Base-by-base conservation (phyloP, 2,113 vertebrate species). In the Tachysurus fulvidraco region DNA sequence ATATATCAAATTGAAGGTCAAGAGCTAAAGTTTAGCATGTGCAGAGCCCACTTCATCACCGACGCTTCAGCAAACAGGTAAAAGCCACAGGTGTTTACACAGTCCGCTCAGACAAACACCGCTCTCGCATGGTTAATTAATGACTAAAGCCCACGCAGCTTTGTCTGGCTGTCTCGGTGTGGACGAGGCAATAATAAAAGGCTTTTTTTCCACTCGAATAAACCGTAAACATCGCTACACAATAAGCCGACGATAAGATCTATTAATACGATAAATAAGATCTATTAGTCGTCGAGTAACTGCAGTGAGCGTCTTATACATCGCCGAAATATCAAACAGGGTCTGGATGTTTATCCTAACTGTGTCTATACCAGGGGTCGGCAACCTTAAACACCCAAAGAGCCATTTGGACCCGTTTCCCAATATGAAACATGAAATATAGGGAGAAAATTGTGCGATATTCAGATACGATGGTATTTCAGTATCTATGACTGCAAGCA, bases 61-160 rank as follows among this genome's bases (percentile, higher is more conserved):
- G 76, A 64, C 74, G 85, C 84, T 88, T 81, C n/a, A 55, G 87
- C 84, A 89, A 91, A 90, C 86, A 88, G 86, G 57, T 69, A 28
- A 76, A 86, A 87, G 85, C 83, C 86, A 69, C 71, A 54, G 55
- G 64, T 86, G 86, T 88, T 87, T 81, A 74, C 88, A 85, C 86
- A 81, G 64, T 36, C 83, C 36, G 81, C 87, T 89, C 65, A 54
- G 30, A 25, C 65, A 65, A 71, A 78, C 84, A 57, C 81, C 78
- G 78, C 73, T 76, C 74, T 89, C 77, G 67, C 80, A 82, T 77
- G 30, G 62, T 65, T 90, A 83, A 89, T 89, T 89, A 89, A 88
- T 90, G 76, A 85, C 79, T 73, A 46, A 89, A 89, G n/a, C 86
- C 86, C 44, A 65, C 36, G 28, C 71, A 54, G 83, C 60, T 81